A percentile compares a stretch with the other conserved stretches of the same genome.
These are phyloP conservation scores for Ceratosolen solmsi DNA, from an alignment of 1,140 invertebrate genomes.

Conservation along the genomic window DNA sequence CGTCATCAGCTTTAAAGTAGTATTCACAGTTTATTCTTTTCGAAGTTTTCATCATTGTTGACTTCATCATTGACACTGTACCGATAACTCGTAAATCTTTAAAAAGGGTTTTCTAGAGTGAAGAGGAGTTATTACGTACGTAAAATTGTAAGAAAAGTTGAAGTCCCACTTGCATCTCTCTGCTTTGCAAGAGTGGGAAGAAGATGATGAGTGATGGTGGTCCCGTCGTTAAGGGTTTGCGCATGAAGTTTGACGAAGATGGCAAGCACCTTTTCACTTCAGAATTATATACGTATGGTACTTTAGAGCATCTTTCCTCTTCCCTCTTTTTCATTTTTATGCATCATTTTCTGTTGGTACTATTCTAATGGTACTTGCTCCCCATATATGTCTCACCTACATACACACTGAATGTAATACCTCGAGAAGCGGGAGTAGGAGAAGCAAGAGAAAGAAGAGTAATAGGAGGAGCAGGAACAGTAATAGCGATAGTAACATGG, in stretches of 20 bases:
- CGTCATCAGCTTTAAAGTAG: constrained; percentile 16
- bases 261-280: constrained; percentile 25
- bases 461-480: background rate
- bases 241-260: constrained; percentile 44
- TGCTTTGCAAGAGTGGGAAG: constrained; percentile 17
- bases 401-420: background rate
- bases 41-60: background rate
- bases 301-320: background rate
- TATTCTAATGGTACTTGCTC: background rate
- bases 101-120: constrained; percentile 21
- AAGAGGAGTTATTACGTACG: background rate
- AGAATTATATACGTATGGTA: background rate
- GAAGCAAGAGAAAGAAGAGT: no score
- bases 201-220: background rate
- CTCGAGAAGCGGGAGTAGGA: no score
- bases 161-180: background rate
- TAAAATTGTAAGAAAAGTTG: constrained; percentile 39
- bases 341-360: background rate
- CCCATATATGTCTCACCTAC: background rate
- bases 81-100: constrained; percentile 32
- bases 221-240: constrained; percentile 1
- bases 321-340: background rate
- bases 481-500: background rate
- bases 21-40: constrained; percentile 2
- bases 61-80: constrained; percentile 32